Conservation (phyloP, 2,113 vertebrate genomes). For the Ancistrus triradiatus region DNA sequence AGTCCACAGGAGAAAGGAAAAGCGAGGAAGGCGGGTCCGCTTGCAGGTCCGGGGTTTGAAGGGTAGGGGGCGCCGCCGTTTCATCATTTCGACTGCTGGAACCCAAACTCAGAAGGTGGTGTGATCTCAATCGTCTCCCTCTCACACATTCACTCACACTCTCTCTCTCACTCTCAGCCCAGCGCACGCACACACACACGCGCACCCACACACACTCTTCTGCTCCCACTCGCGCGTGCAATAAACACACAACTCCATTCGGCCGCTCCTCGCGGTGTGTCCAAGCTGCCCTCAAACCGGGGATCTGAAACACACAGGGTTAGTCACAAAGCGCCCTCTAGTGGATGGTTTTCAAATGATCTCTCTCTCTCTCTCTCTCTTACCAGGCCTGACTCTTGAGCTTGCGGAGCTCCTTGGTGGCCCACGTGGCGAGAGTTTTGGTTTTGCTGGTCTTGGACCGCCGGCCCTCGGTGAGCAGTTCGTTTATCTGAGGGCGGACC, state of each 20-base stretch:
- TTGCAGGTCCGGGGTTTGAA: neutral
- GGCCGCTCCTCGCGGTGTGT: conserved; percentile 67
- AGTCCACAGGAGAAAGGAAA: conserved; percentile 43
- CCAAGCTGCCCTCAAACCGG: conserved; percentile 60
- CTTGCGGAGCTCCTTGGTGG: conserved; percentile 97
- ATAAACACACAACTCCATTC: conserved; percentile 89
- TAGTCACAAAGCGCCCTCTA: too few relatives aligned
- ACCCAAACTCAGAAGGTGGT: conserved; percentile 79
- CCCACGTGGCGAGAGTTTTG: conserved; percentile 95
- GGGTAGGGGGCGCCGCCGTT: conserved; percentile 49
- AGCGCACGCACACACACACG: conserved; percentile 89
- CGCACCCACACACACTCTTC: conserved; percentile 82
- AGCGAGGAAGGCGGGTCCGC: conserved; percentile 18
- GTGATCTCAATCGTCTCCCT: conserved; percentile 86
- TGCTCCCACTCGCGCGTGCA: conserved; percentile 62
- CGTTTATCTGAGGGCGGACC: conserved; percentile 91
- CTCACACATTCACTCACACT: conserved; percentile 84
- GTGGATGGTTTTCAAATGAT: too few relatives aligned
- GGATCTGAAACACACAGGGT: conserved; percentile 65
- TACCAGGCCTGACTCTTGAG: conserved; percentile 98
- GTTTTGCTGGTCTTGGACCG: conserved; percentile 95
- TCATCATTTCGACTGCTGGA: conserved; percentile 64
- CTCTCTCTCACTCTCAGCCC: conserved; percentile 77
- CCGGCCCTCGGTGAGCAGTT: conserved; percentile 92
- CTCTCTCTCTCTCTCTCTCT: too few relatives aligned